Evolutionary conservation across 2,797 vertebrate genomes (phyloP).

Genomic region (Alca torda): DNA sequence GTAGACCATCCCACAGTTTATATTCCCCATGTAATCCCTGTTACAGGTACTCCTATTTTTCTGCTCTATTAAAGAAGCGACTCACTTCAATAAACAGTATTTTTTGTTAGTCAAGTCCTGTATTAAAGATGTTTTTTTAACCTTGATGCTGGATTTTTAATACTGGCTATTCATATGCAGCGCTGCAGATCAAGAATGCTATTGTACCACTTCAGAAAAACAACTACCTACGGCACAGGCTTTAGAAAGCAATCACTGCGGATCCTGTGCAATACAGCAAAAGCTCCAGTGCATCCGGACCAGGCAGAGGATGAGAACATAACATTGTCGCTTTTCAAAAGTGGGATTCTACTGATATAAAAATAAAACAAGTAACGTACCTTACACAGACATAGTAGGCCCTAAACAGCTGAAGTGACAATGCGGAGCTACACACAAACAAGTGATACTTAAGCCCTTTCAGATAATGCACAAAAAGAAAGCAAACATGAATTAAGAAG

Average conservation of each 20-base stretch:
- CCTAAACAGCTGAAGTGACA: neutral
- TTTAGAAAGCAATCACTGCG: constrained; percentile 16
- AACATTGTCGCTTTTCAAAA: neutral
- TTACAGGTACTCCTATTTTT: neutral
- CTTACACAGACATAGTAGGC: neutral
- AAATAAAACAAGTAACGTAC: neutral
- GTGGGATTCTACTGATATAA: neutral
- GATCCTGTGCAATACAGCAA: neutral
- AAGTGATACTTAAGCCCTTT: neutral
- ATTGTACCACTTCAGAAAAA: constrained; percentile 1
- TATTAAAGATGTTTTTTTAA: neutral
- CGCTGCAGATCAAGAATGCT: neutral
- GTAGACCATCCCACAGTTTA: neutral
- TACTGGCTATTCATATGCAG: neutral
- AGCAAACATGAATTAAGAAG: neutral
- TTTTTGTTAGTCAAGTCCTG: neutral
- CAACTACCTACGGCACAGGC: constrained; percentile 13
- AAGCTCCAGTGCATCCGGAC: neutral
- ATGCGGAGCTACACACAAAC: neutral
- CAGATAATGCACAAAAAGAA: neutral
- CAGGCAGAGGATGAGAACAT: neutral
- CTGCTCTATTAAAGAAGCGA: neutral
- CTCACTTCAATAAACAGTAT: neutral
- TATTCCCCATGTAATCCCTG: neutral
- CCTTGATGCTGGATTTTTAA: constrained; percentile 6